A percentile compares a stretch with the other conserved stretches of the same genome.
Conservation (phyloP, 2,113 vertebrate genomes). For the Thamnophis sirtalis region DNA sequence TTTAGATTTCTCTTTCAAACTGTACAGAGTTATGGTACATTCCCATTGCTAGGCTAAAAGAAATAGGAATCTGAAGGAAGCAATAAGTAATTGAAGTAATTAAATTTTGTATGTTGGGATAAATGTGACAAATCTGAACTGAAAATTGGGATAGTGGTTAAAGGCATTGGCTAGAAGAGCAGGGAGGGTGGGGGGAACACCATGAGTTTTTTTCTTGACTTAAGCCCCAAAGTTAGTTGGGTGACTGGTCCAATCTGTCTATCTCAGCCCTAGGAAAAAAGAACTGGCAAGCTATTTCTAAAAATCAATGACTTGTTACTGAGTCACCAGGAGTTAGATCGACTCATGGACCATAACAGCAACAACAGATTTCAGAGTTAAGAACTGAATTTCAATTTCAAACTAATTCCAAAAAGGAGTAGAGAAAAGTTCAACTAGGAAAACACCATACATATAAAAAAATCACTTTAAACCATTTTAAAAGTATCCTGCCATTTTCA, state of each 20-base stretch:
- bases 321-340: not conserved
- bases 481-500: not conserved
- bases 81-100: slow-evolving; percentile 49
- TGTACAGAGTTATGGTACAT: slow-evolving; percentile 12
- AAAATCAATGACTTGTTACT: not conserved
- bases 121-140: slow-evolving; percentile 18
- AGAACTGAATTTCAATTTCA: not conserved
- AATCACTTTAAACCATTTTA: not conserved
- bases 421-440: not conserved
- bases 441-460: not conserved
- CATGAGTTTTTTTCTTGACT: not conserved
- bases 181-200: not conserved
- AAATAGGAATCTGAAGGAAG: slow-evolving; percentile 23
- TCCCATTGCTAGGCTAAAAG: slow-evolving; percentile 19
- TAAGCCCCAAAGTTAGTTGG: not conserved
- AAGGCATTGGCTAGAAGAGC: not conserved
- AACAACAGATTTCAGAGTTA: not conserved
- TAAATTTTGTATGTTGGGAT: slow-evolving; percentile 35
- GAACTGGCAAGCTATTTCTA: not conserved
- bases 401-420: slow-evolving; percentile 25
- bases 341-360: not conserved
- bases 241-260: not conserved
- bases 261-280: not conserved
- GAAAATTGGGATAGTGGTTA: not conserved
- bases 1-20: slow-evolving; percentile 34